Percentiles rank a stretch among this genome's conserved stretches.
phyloP scores from a whole-genome alignment of 1,140 invertebrate species.

The Drosophila ercepeae region DNA sequence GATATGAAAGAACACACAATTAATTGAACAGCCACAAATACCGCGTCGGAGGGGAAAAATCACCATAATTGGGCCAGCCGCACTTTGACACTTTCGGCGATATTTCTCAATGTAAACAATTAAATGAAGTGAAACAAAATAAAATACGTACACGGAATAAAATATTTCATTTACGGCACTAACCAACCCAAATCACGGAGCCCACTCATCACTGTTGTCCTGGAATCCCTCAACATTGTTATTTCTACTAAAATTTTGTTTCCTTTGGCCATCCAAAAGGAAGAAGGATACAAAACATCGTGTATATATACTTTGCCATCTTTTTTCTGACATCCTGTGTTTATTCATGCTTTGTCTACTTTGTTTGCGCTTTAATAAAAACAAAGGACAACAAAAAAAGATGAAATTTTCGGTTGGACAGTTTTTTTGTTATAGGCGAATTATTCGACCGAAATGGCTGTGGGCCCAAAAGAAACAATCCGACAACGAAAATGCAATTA shows the following conservation, averaged over 20 bases:
- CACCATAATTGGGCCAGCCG: conserved; percentile 19
- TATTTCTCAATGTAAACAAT: conserved; percentile 10
- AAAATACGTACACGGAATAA: conserved; percentile 3
- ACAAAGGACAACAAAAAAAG: conserved; percentile 25
- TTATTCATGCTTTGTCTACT: conserved; percentile 35
- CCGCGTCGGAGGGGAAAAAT: conserved; percentile 3
- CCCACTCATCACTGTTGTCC: conserved; percentile 8
- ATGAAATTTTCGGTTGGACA: conserved; percentile 25
- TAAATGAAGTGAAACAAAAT: conserved; percentile 18
- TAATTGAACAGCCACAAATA: conserved; percentile 32
- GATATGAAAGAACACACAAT: conserved; percentile 3
- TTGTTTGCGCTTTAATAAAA: conserved; percentile 40
- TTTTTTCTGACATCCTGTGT: conserved; percentile 22
- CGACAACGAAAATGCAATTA: conserved; percentile 34
- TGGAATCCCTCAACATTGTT: conserved; percentile 6
- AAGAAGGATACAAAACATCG: conserved; percentile 11
- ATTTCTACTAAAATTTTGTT: neutral
- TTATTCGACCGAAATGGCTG: conserved; percentile 13
- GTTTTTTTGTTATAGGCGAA: conserved; percentile 20
- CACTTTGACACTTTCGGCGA: conserved; percentile 24
- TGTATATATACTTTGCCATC: conserved; percentile 7
- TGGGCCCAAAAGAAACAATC: neutral
- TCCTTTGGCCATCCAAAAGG: conserved; percentile 12
- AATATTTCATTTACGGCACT: conserved; percentile 8
- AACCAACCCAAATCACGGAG: neutral